These are phyloP conservation scores for Callyntrura guangdongensis DNA, from an alignment of 2,888 invertebrate species.

Conservation along the genomic window DNA sequence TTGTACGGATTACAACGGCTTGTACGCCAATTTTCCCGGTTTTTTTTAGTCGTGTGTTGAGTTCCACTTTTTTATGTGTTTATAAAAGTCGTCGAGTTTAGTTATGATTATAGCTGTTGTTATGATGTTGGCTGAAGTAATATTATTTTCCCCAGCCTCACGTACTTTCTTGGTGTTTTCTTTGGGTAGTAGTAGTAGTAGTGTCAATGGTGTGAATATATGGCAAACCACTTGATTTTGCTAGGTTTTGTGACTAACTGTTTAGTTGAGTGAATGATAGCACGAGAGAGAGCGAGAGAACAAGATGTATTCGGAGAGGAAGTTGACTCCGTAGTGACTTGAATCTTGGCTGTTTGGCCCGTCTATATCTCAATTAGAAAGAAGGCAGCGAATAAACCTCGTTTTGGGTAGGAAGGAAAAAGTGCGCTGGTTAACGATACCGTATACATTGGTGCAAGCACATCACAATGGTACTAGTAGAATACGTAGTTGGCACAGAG, in stretches of 20 bases:
- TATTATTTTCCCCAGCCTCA: constrained; percentile 4
- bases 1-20: constrained; percentile 20
- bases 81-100: constrained; percentile 55
- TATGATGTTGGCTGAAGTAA: constrained; percentile 29
- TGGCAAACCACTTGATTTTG: background rate
- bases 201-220: background rate
- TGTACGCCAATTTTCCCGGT: constrained; percentile 16
- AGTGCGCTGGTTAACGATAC: constrained; percentile 2
- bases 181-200: too few species aligned
- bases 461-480: constrained; percentile 4
- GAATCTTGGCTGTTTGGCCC: constrained; percentile 67
- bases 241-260: too few species aligned
- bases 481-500: constrained; percentile 2
- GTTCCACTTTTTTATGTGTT: constrained; percentile 63
- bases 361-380: constrained; percentile 75
- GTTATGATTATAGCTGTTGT: constrained; percentile 56
- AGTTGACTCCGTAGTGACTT: constrained; percentile 77
- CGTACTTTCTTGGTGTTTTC: background rate
- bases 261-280: background rate
- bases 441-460: too few species aligned
- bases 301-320: constrained; percentile 67
- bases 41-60: constrained; percentile 31
- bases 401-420: constrained; percentile 39
- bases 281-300: background rate
- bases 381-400: background rate